Evolutionary conservation across 92 coral and sea anemone genomes (phyloP).

Genomic region (Zoanthus sansibaricus): DNA sequence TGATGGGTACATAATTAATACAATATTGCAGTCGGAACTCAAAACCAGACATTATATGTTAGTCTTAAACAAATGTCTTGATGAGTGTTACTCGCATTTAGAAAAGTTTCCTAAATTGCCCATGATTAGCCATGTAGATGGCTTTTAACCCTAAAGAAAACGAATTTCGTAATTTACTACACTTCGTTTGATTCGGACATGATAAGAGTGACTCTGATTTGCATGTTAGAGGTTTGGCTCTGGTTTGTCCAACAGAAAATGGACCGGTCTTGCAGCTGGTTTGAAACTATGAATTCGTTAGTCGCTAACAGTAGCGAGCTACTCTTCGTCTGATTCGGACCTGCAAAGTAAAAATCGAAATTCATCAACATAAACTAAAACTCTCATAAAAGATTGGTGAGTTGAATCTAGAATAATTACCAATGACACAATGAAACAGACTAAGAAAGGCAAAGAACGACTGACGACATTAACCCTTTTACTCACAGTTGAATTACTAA

Average conservation of each 20-base stretch:
- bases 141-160: neutral
- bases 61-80: too few relatives aligned
- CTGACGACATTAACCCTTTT: too few relatives aligned
- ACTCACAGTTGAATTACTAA: too few relatives aligned
- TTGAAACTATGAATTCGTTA: neutral
- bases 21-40: too few relatives aligned
- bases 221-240: neutral
- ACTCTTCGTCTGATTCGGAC: constrained; percentile 38
- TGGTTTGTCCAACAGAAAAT: neutral
- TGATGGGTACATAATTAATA: too few relatives aligned
- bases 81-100: too few relatives aligned
- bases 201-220: neutral
- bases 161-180: neutral
- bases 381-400: neutral
- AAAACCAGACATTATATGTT: too few relatives aligned
- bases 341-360: neutral
- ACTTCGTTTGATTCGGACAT: neutral
- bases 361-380: neutral
- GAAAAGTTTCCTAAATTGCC: too few relatives aligned
- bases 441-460: too few relatives aligned
- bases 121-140: too few relatives aligned
- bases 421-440: neutral
- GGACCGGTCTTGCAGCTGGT: neutral
- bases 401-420: neutral
- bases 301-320: neutral